Conservation (phyloP, 2,888 invertebrate genomes). For the Tipula confusa region DNA sequence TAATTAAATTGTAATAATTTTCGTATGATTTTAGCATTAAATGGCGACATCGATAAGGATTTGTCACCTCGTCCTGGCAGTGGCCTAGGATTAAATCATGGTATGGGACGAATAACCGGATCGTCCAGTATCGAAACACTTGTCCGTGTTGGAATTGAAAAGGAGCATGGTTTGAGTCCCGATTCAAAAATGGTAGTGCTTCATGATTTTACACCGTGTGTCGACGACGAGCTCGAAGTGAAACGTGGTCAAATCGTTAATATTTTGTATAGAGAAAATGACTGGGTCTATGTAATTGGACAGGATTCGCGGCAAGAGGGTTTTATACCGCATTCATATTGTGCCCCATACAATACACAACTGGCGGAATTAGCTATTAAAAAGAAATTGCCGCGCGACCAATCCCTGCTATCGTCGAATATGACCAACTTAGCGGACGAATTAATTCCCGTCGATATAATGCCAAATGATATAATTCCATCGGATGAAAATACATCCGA, state of each 20-base stretch:
- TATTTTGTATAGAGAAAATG: slow-evolving; percentile 89
- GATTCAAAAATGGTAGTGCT: slow-evolving; percentile 93
- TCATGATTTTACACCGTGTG: slow-evolving; percentile 92
- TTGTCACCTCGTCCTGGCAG: slow-evolving; percentile 58
- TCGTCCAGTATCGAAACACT: slow-evolving; percentile 73
- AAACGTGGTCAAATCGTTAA: slow-evolving; percentile 91
- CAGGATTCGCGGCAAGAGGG: slow-evolving; percentile 87
- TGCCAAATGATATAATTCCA: slow-evolving; percentile 35
- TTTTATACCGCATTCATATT: slow-evolving; percentile 91
- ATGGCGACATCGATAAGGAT: slow-evolving; percentile 75
- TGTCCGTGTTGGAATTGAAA: slow-evolving; percentile 68
- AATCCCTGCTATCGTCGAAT: slow-evolving; percentile 35
- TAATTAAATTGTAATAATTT: neutral
- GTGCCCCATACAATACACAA: slow-evolving; percentile 75
- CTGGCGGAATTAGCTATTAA: slow-evolving; percentile 78
- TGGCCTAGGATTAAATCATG: slow-evolving; percentile 60
- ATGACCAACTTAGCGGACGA: slow-evolving; percentile 58
- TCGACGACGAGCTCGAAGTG: slow-evolving; percentile 88
- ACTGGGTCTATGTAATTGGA: slow-evolving; percentile 95
- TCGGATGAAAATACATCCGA: slow-evolving; percentile 37
- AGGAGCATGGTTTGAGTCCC: slow-evolving; percentile 85
- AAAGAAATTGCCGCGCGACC: slow-evolving; percentile 78
- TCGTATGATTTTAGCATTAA: slow-evolving; percentile 57
- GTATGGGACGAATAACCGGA: slow-evolving; percentile 90
- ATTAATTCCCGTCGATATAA: slow-evolving; percentile 33